Conservation (phyloP, 2,888 invertebrate species). For the Tetropium fuscum region DNA sequence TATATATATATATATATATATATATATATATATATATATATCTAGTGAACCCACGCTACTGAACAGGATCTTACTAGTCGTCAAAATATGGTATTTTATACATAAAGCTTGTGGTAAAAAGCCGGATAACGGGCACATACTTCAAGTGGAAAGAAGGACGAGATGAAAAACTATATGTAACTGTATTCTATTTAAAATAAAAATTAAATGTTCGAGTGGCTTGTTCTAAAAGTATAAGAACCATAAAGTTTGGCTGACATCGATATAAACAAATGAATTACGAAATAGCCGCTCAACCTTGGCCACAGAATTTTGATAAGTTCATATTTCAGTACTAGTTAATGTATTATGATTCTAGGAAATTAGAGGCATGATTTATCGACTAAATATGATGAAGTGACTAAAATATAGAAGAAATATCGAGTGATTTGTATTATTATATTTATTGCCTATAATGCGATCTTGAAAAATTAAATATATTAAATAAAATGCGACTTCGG, state of each 20-base stretch:
- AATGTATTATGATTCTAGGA: too few species aligned
- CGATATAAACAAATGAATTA: constrained; percentile 22
- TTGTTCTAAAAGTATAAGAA: constrained; percentile 3
- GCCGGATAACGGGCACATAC: constrained; percentile 1
- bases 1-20: too few species aligned
- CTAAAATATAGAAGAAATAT: too few species aligned
- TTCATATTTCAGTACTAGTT: too few species aligned
- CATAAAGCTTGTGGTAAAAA: neutral
- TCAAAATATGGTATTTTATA: neutral
- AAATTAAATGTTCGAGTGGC: constrained; percentile 8
- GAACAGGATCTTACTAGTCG: constrained; percentile 5
- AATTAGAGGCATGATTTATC: too few species aligned
- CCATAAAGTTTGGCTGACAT: constrained; percentile 11
- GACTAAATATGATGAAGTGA: too few species aligned
- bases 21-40: too few species aligned
- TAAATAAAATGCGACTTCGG: neutral
- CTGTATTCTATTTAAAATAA: constrained; percentile 18
- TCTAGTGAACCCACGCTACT: neutral
- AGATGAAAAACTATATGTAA: constrained; percentile 2
- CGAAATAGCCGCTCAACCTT: neutral
- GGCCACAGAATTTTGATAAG: neutral
- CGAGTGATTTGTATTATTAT: too few species aligned
- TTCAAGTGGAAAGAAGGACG: neutral
- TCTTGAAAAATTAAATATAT: constrained; percentile 3
- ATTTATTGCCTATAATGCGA: neutral